Evolutionary conservation across 2,113 vertebrate species (phyloP).

Genomic region (Mesembrinibis cayennensis): DNA sequence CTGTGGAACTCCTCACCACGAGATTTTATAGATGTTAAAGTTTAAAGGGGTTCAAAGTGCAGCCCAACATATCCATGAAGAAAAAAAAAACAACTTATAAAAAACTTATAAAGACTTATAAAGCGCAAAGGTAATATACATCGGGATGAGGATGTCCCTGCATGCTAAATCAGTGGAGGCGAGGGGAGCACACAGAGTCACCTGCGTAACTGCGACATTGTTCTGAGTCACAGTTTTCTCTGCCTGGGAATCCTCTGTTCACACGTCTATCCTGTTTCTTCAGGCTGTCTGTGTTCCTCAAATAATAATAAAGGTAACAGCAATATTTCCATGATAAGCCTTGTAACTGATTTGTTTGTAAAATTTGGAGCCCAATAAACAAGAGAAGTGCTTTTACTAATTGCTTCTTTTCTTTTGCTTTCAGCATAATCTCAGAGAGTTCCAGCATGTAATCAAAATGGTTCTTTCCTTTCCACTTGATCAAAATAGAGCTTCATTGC

Average conservation of each 20-base stretch:
- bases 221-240: neutral
- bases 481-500: conserved; percentile 27
- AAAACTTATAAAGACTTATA: neutral
- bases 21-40: neutral
- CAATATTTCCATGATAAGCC: neutral
- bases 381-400: neutral
- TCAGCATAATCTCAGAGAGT: neutral
- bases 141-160: neutral
- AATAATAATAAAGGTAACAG: neutral
- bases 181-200: neutral
- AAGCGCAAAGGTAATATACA: neutral
- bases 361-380: neutral
- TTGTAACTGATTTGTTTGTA: neutral
- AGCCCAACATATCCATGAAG: neutral
- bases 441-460: neutral
- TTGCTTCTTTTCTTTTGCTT: conserved; percentile 4
- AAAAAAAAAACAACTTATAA: neutral
- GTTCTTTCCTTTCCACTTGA: conserved; percentile 16
- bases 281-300: neutral
- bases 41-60: neutral
- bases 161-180: neutral
- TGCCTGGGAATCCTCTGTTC: neutral
- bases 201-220: neutral
- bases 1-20: fast-evolving
- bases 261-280: neutral